Percentiles rank a stretch among this genome's conserved stretches.
phyloP scores from a whole-genome alignment of 2,888 invertebrate genomes.

The Metallyticus violacea region DNA sequence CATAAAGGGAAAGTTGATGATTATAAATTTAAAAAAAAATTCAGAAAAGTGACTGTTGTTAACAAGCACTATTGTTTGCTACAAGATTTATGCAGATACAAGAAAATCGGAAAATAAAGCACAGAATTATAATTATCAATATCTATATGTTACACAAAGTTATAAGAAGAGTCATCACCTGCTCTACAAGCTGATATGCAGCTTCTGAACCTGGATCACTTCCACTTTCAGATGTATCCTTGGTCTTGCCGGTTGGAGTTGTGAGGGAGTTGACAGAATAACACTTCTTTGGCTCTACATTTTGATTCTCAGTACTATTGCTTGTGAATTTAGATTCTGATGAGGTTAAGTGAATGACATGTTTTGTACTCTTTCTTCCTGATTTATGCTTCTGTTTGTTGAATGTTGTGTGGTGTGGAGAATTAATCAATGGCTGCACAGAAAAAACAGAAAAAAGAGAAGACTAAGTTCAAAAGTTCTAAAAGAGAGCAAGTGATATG shows the following conservation, averaged over 20 bases:
- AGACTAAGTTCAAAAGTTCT: background rate
- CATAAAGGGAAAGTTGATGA: no score
- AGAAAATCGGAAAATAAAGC: no score
- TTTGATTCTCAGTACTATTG: background rate
- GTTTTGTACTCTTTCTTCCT: background rate
- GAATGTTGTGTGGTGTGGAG: background rate
- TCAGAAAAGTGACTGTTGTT: no score
- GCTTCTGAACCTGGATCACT: conserved; percentile 40
- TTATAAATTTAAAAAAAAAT: no score
- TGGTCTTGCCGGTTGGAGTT: background rate
- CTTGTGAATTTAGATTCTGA: background rate
- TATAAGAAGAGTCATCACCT: conserved; percentile 40
- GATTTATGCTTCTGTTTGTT: background rate
- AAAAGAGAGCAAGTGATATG: background rate
- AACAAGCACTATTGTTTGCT: no score
- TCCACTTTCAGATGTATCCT: background rate
- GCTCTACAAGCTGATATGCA: conserved; percentile 75
- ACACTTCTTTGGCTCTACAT: background rate
- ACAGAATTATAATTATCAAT: no score
- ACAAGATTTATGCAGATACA: no score
- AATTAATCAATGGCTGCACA: background rate
- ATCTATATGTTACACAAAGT: no score
- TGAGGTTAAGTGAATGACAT: conserved; percentile 4
- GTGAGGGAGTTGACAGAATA: background rate
- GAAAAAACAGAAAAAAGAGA: background rate